Percentiles rank a stretch among this genome's conserved stretches.
Conservation (phyloP, 2,797 vertebrate genomes). For the Dromococcyx pavoninus region DNA sequence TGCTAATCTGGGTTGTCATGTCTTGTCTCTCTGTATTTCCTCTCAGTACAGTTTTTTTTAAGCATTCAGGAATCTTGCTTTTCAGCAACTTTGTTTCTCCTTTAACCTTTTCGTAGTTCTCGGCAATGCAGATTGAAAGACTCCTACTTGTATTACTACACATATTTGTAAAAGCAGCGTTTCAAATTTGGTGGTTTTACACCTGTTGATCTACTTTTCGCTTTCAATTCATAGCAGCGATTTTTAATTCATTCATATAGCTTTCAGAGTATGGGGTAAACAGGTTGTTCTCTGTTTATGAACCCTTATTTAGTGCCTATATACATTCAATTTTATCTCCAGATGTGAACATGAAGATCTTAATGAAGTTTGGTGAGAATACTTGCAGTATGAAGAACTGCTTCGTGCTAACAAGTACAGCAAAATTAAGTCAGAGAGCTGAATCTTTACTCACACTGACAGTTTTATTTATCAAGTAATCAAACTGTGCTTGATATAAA, state of each 20-base stretch:
- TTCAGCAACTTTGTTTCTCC: background rate
- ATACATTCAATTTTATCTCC: background rate
- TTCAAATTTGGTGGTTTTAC: background rate
- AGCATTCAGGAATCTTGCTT: background rate
- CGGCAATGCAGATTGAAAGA: background rate
- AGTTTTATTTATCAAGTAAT: background rate
- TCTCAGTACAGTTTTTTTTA: background rate
- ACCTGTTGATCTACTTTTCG: background rate
- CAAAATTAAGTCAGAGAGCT: background rate
- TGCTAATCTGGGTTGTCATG: background rate
- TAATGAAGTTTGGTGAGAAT: background rate
- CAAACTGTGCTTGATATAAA: background rate
- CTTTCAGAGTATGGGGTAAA: background rate
- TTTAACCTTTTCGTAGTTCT: background rate
- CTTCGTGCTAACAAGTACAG: background rate
- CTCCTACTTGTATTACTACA: background rate
- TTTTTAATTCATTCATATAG: background rate
- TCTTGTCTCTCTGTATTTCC: background rate
- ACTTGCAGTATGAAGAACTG: background rate
- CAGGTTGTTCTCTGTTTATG: background rate
- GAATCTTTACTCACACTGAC: background rate
- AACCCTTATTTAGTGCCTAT: background rate
- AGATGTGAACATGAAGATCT: background rate
- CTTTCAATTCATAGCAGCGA: background rate
- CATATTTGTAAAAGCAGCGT: background rate